A percentile compares a stretch with the other conserved stretches of the same genome.
Evolutionary conservation across 1,140 invertebrate species (phyloP).

Genomic region (Heterodera schachtii): DNA sequence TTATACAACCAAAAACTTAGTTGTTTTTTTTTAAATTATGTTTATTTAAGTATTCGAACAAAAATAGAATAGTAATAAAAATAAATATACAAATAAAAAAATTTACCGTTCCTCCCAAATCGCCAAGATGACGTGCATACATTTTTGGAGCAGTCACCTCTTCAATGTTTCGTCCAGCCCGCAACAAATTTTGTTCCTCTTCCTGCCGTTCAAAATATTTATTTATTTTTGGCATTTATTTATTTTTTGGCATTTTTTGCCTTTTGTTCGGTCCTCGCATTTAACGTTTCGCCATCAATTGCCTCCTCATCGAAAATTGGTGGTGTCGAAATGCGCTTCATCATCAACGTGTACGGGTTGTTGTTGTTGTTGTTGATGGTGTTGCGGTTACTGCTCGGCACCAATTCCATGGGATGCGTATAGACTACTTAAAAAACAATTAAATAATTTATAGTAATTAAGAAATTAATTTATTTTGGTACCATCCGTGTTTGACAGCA

Average conservation of each 20-base stretch:
- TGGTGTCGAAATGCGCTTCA: not conserved
- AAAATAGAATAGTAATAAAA: no score
- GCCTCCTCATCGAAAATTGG: no score
- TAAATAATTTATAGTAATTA: no score
- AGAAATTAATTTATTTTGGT: no score
- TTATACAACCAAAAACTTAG: no score
- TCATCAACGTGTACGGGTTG: not conserved
- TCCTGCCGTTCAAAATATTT: not conserved
- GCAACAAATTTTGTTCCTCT: not conserved
- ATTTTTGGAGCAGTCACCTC: conserved; percentile 4
- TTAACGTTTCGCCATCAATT: not conserved
- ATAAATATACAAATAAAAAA: no score
- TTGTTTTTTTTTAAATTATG: no score
- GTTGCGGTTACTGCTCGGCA: no score
- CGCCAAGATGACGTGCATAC: conserved; percentile 10
- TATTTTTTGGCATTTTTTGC: not conserved
- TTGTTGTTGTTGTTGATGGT: not conserved
- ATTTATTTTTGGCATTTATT: not conserved
- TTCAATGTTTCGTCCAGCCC: not conserved
- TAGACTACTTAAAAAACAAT: no score
- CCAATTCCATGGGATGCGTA: no score
- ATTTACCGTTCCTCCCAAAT: conserved; percentile 13
- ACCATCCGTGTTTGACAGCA: not conserved
- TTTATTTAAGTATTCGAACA: no score
- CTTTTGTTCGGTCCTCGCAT: not conserved